Evolutionary conservation across 2,113 vertebrate species (phyloP).

Genomic region (Crotalus viridis): DNA sequence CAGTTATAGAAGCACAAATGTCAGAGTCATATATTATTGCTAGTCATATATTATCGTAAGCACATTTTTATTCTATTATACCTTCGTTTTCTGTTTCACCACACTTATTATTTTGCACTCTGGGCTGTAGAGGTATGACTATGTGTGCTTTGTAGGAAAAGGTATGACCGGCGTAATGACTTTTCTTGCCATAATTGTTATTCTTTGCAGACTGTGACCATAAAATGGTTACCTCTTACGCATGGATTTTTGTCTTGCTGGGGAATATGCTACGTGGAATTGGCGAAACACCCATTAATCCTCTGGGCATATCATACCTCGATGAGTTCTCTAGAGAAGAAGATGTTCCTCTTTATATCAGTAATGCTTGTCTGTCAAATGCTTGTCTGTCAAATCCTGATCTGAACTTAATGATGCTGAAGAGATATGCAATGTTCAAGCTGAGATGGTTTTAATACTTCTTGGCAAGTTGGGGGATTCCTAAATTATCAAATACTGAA

Average conservation of each 20-base stretch:
- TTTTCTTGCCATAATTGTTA: neutral
- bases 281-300: conserved; percentile 86
- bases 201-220: conserved; percentile 72
- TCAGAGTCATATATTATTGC: neutral
- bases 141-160: neutral
- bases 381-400: neutral
- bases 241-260: conserved; percentile 87
- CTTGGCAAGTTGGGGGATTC: neutral
- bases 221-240: conserved; percentile 69
- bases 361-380: conserved; percentile 61
- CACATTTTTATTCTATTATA: neutral
- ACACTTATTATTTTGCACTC: neutral
- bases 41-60: neutral
- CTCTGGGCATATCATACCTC: conserved; percentile 88
- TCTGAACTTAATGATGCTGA: neutral
- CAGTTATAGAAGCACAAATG: neutral
- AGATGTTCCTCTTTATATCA: conserved; percentile 84
- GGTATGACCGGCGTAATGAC: neutral
- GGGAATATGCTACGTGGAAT: conserved; percentile 89
- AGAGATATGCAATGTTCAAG: neutral
- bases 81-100: neutral
- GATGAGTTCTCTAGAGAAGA: conserved; percentile 88
- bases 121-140: no score
- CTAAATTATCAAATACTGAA: neutral
- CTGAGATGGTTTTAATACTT: neutral